Percentiles rank a stretch among this genome's conserved stretches.
phyloP scores from a whole-genome alignment of 2,888 invertebrate genomes.

The Ectemnius cavifrons region DNA sequence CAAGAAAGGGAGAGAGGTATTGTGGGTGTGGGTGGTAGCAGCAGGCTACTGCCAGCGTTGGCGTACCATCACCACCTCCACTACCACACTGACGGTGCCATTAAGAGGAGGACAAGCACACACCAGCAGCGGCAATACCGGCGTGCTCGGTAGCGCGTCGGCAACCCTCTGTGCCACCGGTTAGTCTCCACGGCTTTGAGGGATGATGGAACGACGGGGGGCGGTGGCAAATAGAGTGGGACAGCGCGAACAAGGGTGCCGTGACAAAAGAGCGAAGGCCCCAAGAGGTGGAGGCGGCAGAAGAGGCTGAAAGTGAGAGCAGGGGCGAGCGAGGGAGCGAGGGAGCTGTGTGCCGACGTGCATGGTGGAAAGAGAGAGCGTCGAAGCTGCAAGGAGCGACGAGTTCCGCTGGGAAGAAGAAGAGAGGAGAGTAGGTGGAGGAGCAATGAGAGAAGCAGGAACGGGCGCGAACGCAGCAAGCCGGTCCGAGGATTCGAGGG shows the following conservation, averaged over 20 bases:
- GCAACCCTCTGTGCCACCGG: conserved; percentile 54
- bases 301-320: conserved; percentile 45
- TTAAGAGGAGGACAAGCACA: conserved; percentile 1
- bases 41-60: conserved; percentile 14
- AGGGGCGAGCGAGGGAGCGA: conserved; percentile 14
- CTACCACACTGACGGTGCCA: conserved; percentile 22
- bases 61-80: conserved; percentile 17
- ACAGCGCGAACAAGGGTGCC: conserved; percentile 75
- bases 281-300: conserved; percentile 59
- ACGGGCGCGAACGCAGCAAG: conserved; percentile 41
- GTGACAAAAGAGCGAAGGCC: conserved; percentile 74
- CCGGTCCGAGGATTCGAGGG: conserved; percentile 63
- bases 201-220: conserved; percentile 68
- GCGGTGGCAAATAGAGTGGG: conserved; percentile 72
- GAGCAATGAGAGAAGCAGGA: conserved; percentile 38
- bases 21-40: conserved; percentile 23
- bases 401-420: background rate
- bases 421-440: conserved; percentile 41
- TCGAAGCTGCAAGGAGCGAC: background rate
- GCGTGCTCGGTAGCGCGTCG: conserved; percentile 10
- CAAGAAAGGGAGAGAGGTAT: conserved; percentile 35
- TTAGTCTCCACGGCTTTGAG: conserved; percentile 68
- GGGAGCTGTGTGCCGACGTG: background rate
- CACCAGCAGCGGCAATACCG: conserved; percentile 31
- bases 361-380: conserved; percentile 1